Evolutionary conservation across 2,113 vertebrate species (phyloP), one percentile per base, ranked within the genome.

Genomic region (Apeltes quadracus): DNA sequence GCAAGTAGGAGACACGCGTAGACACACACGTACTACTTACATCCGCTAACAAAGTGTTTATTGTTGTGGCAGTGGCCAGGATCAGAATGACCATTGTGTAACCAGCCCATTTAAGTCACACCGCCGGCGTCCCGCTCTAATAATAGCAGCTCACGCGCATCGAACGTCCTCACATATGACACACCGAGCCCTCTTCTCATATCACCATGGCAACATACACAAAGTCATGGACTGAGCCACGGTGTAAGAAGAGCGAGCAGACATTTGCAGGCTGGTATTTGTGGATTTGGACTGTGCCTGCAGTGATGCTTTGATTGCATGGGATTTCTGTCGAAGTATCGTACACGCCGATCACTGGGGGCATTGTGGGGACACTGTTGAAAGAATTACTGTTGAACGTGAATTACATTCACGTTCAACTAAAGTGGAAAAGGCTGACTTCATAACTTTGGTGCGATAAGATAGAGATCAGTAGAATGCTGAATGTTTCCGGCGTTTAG

Each of bases 1-100:
- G 3, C 96, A 97, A 95, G 97, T 99, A 94, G 91, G 41, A 65
- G 63, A 34, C 32, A 34, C 48, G 4, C 18, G 23, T n/a, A 12
- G n/a, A 22, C 46, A 48, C 9, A 48, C 2, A 57, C 41, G 39
- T 32, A 38, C 32, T 20, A 25, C 29, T 23, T n/a, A 36, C 48
- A 46, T 36, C 11, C 57, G n/a, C 39, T 46, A 50, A 22, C 46
- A 55, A 27, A 48, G 20, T 29, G 9, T 13, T 43, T 7, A 65
- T 44, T 23, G 36, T 79, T 56, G 7, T 7, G 55, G 44, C 43
- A n/a, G 10, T n/a, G 51, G 38, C 73, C 57, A 8, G 27, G 3
- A 48, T 64, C 34, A 20, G 16, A 58, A 46, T 53, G 50, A 61
- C 20, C 27, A 7, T 11, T 36, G 55, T 62, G 58, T 27, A 56